Conservation (phyloP, 2,797 vertebrate genomes). For the Fundulus diaphanus region DNA sequence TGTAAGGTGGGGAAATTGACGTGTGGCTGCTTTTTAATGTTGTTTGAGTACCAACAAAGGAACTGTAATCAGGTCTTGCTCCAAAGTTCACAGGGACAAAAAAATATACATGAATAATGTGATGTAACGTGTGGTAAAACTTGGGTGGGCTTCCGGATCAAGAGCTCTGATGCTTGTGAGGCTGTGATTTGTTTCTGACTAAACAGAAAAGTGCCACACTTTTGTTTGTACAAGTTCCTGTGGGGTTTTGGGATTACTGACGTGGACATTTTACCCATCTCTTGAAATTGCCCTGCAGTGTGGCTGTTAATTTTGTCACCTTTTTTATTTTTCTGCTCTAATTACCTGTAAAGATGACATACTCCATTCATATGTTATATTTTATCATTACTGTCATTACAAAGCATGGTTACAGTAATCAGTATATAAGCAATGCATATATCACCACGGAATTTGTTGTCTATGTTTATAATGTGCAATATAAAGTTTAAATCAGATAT, state of each 20-base stretch:
- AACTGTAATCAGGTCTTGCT: conserved; percentile 39
- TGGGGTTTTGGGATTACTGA: conserved; percentile 23
- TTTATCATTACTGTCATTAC: background rate
- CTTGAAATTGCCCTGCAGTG: background rate
- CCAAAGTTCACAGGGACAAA: conserved; percentile 19
- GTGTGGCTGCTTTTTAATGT: conserved; percentile 43
- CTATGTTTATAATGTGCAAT: background rate
- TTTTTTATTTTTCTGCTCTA: background rate
- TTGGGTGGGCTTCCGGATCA: conserved; percentile 54
- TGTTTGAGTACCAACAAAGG: conserved; percentile 55
- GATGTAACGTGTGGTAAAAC: conserved; percentile 63
- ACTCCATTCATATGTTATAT: conserved; percentile 4
- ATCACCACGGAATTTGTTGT: background rate
- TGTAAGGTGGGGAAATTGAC: conserved; percentile 67
- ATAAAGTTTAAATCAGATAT: background rate
- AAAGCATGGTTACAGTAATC: background rate
- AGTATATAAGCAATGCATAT: too few relatives aligned
- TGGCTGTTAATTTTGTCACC: conserved; percentile 2
- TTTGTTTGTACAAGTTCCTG: conserved; percentile 5
- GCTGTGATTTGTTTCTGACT: conserved; percentile 34
- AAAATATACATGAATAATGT: conserved; percentile 29
- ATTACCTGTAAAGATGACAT: background rate
- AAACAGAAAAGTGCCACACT: conserved; percentile 28
- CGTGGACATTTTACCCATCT: background rate
- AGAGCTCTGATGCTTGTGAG: conserved; percentile 34